phyloP scores from a whole-genome alignment of 92 coral and sea anemone species.

The Epizoanthus rinbou region DNA sequence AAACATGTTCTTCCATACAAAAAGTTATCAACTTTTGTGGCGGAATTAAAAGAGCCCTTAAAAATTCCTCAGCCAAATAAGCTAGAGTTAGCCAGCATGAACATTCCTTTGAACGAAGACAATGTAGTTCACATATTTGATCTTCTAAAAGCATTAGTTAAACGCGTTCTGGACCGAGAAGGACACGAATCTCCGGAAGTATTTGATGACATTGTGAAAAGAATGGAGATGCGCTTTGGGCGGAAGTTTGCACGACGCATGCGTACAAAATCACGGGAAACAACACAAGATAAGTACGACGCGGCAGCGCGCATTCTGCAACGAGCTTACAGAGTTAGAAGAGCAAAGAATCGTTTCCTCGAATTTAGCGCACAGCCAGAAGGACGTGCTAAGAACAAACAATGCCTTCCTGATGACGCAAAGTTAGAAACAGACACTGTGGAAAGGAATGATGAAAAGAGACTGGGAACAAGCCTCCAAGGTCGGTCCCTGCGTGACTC shows the following conservation, averaged over 20 bases:
- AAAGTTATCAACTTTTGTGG: slow-evolving; percentile 75
- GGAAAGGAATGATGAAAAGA: neutral
- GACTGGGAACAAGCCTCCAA: neutral
- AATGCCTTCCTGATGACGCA: neutral
- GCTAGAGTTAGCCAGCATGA: slow-evolving; percentile 66
- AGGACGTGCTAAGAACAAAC: neutral
- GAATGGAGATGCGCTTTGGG: slow-evolving; percentile 18
- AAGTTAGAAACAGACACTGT: neutral
- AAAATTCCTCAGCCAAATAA: slow-evolving; percentile 74
- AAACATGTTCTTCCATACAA: slow-evolving; percentile 76
- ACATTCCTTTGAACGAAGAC: slow-evolving; percentile 81
- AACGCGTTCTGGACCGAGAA: slow-evolving; percentile 69
- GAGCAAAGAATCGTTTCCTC: slow-evolving; percentile 11
- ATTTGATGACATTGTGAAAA: slow-evolving; percentile 60
- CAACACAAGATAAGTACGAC: slow-evolving; percentile 8
- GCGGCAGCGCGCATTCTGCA: neutral
- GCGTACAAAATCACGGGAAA: neutral
- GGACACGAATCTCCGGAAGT: slow-evolving; percentile 89
- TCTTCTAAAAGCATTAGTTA: slow-evolving; percentile 79
- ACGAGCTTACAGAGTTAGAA: neutral
- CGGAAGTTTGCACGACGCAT: slow-evolving; percentile 29
- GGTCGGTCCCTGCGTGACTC: neutral
- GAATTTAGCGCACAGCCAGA: neutral
- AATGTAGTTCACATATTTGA: slow-evolving; percentile 90
- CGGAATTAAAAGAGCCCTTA: slow-evolving; percentile 78